Conservation (phyloP, 2,797 vertebrate species). For the Sebastes baramenuke region DNA sequence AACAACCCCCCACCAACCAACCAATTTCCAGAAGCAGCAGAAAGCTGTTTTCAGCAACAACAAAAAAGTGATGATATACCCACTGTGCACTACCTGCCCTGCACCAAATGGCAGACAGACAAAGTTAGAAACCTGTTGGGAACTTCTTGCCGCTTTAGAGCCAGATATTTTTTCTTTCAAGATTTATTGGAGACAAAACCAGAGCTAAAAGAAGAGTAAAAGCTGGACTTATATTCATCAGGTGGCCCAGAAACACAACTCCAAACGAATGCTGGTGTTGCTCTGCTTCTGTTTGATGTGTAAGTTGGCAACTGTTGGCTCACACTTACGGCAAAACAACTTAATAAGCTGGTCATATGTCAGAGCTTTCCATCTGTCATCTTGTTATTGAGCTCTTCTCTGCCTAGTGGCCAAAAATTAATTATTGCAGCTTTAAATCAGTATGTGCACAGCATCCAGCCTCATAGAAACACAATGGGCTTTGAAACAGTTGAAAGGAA, state of each 20-base stretch:
- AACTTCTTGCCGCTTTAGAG: not conserved
- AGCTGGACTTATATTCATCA: not conserved
- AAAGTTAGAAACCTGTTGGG: not conserved
- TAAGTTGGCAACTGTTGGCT: not conserved
- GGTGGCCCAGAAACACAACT: not conserved
- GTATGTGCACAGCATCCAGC: not conserved
- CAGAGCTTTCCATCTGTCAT: not conserved
- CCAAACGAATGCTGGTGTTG: not conserved
- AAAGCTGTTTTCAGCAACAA: not conserved
- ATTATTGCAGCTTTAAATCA: conserved; percentile 12
- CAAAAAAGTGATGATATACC: not conserved
- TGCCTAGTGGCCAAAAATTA: not conserved
- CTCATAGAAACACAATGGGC: not conserved
- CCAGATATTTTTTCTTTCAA: not conserved
- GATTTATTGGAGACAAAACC: not conserved
- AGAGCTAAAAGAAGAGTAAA: not conserved
- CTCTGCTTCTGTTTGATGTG: not conserved
- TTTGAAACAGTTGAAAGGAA: not conserved
- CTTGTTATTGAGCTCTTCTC: not conserved
- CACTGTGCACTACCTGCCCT: not conserved
- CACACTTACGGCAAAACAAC: not conserved
- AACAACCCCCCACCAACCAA: not conserved
- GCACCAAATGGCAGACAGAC: not conserved
- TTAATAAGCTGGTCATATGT: not conserved
- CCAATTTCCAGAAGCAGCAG: not conserved